These are phyloP conservation scores for Menura novaehollandiae DNA, from an alignment of 2,113 vertebrate genomes.

Conservation along the genomic window DNA sequence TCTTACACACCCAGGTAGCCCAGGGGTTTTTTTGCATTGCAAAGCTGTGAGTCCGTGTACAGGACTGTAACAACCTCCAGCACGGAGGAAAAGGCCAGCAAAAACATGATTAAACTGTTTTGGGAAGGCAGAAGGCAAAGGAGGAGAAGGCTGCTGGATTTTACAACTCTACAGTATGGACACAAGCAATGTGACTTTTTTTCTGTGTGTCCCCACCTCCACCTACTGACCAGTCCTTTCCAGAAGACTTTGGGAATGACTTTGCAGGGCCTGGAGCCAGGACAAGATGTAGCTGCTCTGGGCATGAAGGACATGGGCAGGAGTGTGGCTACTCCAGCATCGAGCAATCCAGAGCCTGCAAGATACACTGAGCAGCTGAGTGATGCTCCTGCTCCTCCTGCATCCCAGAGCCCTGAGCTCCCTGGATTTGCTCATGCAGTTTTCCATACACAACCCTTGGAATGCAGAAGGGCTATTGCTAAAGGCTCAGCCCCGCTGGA, in stretches of 20 bases:
- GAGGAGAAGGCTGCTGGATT: not conserved
- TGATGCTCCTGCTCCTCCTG: not conserved
- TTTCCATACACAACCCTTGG: not conserved
- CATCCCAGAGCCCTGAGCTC: not conserved
- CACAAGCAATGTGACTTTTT: not conserved
- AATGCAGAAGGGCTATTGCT: not conserved
- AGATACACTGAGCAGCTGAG: fast-evolving
- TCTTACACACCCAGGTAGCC: not conserved
- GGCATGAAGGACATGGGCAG: not conserved
- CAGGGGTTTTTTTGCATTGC: not conserved
- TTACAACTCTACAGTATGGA: not conserved
- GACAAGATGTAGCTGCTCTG: not conserved
- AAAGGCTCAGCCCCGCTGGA: not conserved
- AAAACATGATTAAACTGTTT: not conserved
- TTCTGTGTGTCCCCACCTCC: not conserved
- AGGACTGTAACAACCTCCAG: not conserved
- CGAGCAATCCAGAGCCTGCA: not conserved
- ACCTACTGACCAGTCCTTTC: not conserved
- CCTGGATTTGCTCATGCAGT: not conserved
- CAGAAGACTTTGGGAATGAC: not conserved
- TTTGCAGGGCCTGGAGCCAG: not conserved
- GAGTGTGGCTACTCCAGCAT: not conserved
- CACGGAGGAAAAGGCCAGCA: not conserved
- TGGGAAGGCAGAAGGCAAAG: not conserved
- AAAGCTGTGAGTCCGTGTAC: not conserved